Conservation (phyloP, 2,888 invertebrate genomes). For the Torymus tubicola region DNA sequence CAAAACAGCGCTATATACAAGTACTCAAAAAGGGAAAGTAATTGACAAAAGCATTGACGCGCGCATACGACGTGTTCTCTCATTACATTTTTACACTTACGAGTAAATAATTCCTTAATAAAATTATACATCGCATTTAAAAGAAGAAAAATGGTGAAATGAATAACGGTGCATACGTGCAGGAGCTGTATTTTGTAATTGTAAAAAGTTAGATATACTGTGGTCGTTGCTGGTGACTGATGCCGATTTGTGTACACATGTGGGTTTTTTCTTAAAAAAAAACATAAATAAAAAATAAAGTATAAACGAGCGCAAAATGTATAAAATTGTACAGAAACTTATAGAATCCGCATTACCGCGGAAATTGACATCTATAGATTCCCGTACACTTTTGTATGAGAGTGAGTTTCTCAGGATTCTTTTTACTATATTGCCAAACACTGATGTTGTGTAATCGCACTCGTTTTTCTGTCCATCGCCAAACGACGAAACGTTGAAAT, state of each 20-base stretch:
- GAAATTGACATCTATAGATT: slow-evolving; percentile 49
- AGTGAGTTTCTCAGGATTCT: too few relatives aligned
- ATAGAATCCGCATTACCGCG: slow-evolving; percentile 34
- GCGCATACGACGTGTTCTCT: slow-evolving; percentile 60
- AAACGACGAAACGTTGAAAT: slow-evolving; percentile 4
- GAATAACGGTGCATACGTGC: slow-evolving; percentile 63
- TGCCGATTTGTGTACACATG: slow-evolving; percentile 58
- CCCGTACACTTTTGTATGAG: slow-evolving; percentile 53
- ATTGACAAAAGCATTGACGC: slow-evolving; percentile 1
- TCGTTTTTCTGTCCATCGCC: slow-evolving; percentile 30
- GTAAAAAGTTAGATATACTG: slow-evolving; percentile 75
- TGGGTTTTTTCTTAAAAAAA: slow-evolving; percentile 43
- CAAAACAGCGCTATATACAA: slow-evolving; percentile 10
- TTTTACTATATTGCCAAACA: not conserved
- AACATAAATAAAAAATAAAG: too few relatives aligned
- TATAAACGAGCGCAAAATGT: slow-evolving; percentile 3
- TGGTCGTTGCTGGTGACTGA: slow-evolving; percentile 68
- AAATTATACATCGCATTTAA: slow-evolving; percentile 61
- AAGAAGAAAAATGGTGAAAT: slow-evolving; percentile 50
- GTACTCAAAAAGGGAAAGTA: too few relatives aligned
- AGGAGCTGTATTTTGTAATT: slow-evolving; percentile 75
- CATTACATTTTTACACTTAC: slow-evolving; percentile 71
- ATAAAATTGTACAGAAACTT: slow-evolving; percentile 55
- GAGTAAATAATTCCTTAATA: slow-evolving; percentile 68
- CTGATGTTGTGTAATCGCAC: slow-evolving; percentile 26